A percentile compares a stretch with the other conserved stretches of the same genome.
Evolutionary conservation across 2,113 vertebrate genomes (phyloP).

Genomic region (Cygnus atratus): DNA sequence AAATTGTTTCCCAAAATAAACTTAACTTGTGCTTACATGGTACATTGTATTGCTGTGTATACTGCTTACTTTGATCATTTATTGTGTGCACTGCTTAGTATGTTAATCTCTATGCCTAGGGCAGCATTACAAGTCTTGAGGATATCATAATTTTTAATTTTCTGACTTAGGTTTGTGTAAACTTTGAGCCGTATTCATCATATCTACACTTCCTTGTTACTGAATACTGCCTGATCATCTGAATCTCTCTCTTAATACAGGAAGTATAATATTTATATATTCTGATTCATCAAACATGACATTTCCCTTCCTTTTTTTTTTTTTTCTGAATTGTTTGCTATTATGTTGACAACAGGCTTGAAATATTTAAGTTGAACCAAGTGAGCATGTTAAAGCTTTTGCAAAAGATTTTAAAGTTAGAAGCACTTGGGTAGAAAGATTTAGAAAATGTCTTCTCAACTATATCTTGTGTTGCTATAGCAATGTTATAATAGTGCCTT

Average conservation of each 20-base stretch:
- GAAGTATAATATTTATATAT: not conserved
- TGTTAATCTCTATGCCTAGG: not conserved
- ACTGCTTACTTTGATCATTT: not conserved
- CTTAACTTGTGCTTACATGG: not conserved
- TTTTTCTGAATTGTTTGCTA: not conserved
- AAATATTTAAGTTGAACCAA: not conserved
- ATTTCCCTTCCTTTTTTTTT: not conserved
- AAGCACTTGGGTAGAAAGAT: not conserved
- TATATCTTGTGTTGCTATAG: conserved; percentile 52
- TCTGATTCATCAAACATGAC: not conserved
- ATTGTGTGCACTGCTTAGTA: not conserved
- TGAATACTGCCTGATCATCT: not conserved
- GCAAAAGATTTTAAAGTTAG: conserved; percentile 17
- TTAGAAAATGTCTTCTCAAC: conserved; percentile 20
- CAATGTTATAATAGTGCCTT: conserved; percentile 41
- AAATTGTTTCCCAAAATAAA: conserved; percentile 20
- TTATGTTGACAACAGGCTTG: not conserved
- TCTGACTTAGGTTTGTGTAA: not conserved
- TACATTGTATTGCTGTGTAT: not conserved
- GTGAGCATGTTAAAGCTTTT: not conserved
- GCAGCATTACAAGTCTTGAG: not conserved
- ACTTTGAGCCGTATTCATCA: not conserved
- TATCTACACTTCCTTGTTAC: not conserved
- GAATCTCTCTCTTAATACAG: not conserved
- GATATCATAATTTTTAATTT: not conserved